Evolutionary conservation across 2,113 vertebrate genomes (phyloP).

Genomic region (Protobothrops flavoviridis): DNA sequence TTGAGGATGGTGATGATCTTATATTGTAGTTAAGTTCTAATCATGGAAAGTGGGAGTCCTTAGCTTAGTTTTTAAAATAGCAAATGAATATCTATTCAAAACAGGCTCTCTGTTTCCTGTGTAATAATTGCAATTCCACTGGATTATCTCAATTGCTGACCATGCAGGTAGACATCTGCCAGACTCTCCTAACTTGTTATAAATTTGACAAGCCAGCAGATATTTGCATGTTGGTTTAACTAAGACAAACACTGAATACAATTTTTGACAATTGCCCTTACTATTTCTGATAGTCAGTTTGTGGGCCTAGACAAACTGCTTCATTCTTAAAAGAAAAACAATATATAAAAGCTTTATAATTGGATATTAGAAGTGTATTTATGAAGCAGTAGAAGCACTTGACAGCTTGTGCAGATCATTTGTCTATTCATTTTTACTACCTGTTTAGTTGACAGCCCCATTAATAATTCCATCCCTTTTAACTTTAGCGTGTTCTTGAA

Average conservation of each 20-base stretch:
- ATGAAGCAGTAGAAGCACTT: constrained; percentile 6
- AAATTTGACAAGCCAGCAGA: not conserved
- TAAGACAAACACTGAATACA: constrained; percentile 17
- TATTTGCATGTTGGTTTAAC: constrained; percentile 37
- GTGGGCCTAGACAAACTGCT: constrained; percentile 41
- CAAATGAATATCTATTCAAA: not conserved
- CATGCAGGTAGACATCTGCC: constrained; percentile 40
- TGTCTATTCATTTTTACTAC: constrained; percentile 31
- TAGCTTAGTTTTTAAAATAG: not conserved
- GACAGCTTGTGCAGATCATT: not conserved
- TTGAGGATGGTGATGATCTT: constrained; percentile 1
- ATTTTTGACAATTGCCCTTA: constrained; percentile 27
- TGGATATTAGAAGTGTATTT: constrained; percentile 42
- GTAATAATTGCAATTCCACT: not conserved
- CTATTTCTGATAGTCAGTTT: constrained; percentile 24
- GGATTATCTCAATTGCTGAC: constrained; percentile 40
- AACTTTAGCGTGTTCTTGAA: not conserved
- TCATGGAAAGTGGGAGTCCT: not conserved
- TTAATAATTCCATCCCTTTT: not conserved
- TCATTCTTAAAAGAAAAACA: constrained; percentile 32
- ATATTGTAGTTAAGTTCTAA: not conserved
- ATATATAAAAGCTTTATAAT: not conserved
- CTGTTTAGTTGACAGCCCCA: not conserved
- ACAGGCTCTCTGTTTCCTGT: constrained; percentile 14
- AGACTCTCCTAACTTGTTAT: constrained; percentile 36